These are phyloP conservation scores for Platyrinchus mystaceus DNA, from an alignment of 2,797 vertebrate genomes.

Conservation along the genomic window DNA sequence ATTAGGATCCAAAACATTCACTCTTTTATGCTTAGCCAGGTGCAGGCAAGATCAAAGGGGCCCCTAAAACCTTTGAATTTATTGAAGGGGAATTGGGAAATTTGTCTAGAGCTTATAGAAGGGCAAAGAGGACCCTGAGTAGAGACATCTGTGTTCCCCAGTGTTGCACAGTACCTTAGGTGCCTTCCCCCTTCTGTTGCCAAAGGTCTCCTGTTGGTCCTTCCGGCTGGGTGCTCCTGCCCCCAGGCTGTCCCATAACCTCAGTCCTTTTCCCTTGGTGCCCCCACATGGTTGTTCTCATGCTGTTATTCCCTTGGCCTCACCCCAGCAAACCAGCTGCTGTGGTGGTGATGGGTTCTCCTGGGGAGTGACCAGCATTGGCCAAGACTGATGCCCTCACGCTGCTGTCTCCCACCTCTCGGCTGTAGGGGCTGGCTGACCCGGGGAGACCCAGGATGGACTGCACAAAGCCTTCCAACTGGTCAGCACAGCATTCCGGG, in stretches of 20 bases:
- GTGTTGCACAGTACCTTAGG: background rate
- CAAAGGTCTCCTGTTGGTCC: background rate
- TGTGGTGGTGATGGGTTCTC: background rate
- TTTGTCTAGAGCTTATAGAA: background rate
- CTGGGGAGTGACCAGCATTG: background rate
- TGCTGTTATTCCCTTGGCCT: background rate
- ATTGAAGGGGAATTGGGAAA: background rate
- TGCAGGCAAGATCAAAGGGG: conserved; percentile 37
- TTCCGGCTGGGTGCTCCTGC: background rate
- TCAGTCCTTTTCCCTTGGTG: background rate
- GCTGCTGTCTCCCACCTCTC: background rate
- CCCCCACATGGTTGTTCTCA: background rate
- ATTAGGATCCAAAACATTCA: background rate
- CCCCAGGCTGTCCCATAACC: background rate
- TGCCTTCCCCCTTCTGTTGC: background rate
- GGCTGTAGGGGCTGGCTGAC: background rate
- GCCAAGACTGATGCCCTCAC: background rate
- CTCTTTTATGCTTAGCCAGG: conserved; percentile 11
- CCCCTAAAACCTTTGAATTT: conserved; percentile 8
- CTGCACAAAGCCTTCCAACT: background rate
- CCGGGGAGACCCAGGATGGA: rapidly evolving
- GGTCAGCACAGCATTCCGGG: background rate
- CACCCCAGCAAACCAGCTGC: background rate
- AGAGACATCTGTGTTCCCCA: background rate
- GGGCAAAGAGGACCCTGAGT: background rate